Conservation (phyloP, 2,113 vertebrate species). For the Struthio camelus region DNA sequence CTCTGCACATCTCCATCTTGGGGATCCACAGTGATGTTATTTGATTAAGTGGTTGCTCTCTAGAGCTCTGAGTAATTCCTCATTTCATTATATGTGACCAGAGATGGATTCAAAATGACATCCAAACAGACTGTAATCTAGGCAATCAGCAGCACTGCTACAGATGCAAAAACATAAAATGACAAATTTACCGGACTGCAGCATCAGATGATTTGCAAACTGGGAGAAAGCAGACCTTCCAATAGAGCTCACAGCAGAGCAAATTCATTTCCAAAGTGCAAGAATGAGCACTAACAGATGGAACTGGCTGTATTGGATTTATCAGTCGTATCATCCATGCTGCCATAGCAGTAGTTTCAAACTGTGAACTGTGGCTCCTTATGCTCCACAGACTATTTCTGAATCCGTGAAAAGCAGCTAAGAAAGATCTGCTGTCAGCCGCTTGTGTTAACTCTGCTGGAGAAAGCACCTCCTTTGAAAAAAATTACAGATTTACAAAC, state of each 20-base stretch:
- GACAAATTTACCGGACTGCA: neutral
- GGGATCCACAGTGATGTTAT: neutral
- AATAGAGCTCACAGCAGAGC: neutral
- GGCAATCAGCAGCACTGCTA: neutral
- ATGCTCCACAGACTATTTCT: neutral
- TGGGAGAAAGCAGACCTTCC: neutral
- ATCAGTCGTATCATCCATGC: neutral
- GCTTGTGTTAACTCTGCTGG: neutral
- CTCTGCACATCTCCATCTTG: neutral
- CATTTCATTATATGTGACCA: neutral
- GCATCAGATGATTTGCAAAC: neutral
- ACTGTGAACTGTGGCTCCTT: neutral
- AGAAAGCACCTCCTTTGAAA: neutral
- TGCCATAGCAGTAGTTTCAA: neutral
- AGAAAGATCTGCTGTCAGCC: neutral
- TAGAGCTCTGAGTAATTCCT: slow-evolving; percentile 5
- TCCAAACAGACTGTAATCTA: neutral
- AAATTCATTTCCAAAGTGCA: neutral
- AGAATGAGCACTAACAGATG: neutral
- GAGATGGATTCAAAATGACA: neutral
- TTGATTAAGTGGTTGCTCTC: slow-evolving; percentile 1
- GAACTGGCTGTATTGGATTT: neutral
- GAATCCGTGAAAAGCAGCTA: neutral
- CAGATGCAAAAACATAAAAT: neutral
- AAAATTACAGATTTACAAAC: neutral